These are phyloP conservation scores for Cryptosula pallasiana DNA, from an alignment of 2,888 invertebrate species.

Conservation along the genomic window DNA sequence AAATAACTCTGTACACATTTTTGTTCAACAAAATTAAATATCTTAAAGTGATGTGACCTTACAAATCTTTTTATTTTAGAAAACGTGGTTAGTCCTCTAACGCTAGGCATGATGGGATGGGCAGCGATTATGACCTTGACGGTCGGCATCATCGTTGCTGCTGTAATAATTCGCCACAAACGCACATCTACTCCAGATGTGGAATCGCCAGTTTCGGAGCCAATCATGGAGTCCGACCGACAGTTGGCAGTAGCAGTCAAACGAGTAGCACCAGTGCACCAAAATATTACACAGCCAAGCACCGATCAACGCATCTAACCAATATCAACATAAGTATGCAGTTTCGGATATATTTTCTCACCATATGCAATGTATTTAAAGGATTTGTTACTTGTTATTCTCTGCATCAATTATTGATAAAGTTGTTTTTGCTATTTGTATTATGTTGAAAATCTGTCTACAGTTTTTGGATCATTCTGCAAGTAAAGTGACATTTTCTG, in stretches of 20 bases:
- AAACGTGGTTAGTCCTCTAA: not conserved
- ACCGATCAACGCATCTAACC: not conserved
- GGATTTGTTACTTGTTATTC: conserved; percentile 5
- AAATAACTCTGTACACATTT: too few species aligned
- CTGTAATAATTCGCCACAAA: not conserved
- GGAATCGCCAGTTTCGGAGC: not conserved
- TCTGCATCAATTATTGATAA: too few species aligned
- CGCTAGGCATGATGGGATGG: conserved; percentile 15
- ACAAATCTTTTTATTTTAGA: too few species aligned
- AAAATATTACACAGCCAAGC: too few species aligned
- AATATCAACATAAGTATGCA: not conserved
- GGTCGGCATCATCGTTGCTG: not conserved
- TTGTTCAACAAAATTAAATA: too few species aligned
- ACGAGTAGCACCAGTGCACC: too few species aligned
- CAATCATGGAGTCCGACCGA: not conserved
- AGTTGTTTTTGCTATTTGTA: too few species aligned
- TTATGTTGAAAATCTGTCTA: too few species aligned
- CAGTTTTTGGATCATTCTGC: too few species aligned
- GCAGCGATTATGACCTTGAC: not conserved
- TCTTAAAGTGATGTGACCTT: too few species aligned
- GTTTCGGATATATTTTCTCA: not conserved
- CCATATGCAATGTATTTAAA: not conserved
- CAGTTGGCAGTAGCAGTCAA: not conserved
- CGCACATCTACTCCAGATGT: not conserved
- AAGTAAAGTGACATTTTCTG: too few species aligned